These are phyloP conservation scores for Tenthredo notha DNA, from an alignment of 2,888 invertebrate species.

Conservation along the genomic window DNA sequence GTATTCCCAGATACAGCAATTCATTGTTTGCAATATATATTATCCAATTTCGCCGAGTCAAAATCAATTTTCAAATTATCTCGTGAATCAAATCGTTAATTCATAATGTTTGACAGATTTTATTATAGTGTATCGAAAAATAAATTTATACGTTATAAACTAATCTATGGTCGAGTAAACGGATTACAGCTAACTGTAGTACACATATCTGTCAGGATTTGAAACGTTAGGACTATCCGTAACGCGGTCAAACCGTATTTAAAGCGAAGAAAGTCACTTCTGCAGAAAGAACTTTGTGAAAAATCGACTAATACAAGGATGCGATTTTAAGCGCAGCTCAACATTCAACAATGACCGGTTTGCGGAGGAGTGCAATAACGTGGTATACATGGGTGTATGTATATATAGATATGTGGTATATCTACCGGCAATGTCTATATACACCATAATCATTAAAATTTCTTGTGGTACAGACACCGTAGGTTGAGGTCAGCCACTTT, in stretches of 20 bases:
- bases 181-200: neutral
- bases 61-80: neutral
- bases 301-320: conserved; percentile 6
- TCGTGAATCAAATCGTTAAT: neutral
- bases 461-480: conserved; percentile 13
- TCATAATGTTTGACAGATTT: neutral
- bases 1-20: neutral
- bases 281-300: neutral
- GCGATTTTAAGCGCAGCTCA: neutral
- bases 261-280: conserved; percentile 28
- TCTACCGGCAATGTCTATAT: neutral
- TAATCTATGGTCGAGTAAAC: neutral
- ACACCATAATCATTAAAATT: conserved; percentile 11
- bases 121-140: neutral
- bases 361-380: neutral
- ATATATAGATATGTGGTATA: no score
- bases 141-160: neutral
- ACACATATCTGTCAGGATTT: neutral
- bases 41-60: neutral
- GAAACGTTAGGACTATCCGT: neutral
- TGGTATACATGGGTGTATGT: neutral
- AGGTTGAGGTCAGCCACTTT: conserved; percentile 47
- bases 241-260: conserved; percentile 12
- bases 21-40: neutral
- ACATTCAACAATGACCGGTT: conserved; percentile 8